Evolutionary conservation across 2,888 invertebrate genomes (phyloP).

Genomic region (Unio delphinus): DNA sequence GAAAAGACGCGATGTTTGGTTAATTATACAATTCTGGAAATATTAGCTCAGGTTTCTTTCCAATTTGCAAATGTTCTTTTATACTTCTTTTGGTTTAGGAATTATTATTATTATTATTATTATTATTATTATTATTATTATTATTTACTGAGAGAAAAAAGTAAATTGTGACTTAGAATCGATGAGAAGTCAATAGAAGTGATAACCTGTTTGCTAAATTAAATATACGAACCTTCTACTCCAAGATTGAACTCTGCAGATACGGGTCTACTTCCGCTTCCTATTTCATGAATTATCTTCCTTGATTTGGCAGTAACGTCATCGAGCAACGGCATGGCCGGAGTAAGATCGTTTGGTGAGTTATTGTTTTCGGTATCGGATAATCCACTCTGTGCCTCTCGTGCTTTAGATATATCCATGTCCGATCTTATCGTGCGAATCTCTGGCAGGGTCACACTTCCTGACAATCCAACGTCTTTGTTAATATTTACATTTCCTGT

Average conservation of each 20-base stretch:
- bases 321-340: slow-evolving; percentile 76
- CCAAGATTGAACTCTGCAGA: slow-evolving; percentile 64
- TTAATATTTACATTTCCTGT: slow-evolving; percentile 36
- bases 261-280: slow-evolving; percentile 61
- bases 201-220: neutral
- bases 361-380: slow-evolving; percentile 66
- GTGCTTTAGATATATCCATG: slow-evolving; percentile 65
- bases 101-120: no score
- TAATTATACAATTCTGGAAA: no score
- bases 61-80: no score
- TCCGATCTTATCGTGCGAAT: slow-evolving; percentile 52
- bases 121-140: no score
- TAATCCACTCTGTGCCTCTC: slow-evolving; percentile 71
- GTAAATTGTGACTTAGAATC: no score
- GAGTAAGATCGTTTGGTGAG: slow-evolving; percentile 67
- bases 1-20: no score
- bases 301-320: slow-evolving; percentile 76
- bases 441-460: slow-evolving; percentile 61
- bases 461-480: slow-evolving; percentile 48
- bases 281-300: slow-evolving; percentile 69
- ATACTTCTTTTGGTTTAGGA: no score
- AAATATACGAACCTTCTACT: slow-evolving; percentile 52
- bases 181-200: no score
- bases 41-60: no score
- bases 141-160: no score